Evolutionary conservation across 2,888 invertebrate species (phyloP).

Genomic region (Anarsia innoxiella): DNA sequence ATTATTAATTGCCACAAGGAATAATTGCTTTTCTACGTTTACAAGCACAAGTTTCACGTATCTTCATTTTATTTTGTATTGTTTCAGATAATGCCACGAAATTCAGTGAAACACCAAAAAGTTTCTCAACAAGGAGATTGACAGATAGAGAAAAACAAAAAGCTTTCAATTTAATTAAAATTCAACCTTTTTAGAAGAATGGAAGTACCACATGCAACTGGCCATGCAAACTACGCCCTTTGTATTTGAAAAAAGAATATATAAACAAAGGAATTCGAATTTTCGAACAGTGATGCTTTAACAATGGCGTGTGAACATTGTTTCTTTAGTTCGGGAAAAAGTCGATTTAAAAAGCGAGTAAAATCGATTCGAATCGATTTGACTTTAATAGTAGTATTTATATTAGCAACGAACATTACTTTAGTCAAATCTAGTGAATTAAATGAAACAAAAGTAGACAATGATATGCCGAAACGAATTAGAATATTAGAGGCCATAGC

Average conservation of each 20-base stretch:
- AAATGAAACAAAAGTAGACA: conserved; percentile 3
- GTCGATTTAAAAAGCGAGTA: conserved; percentile 16
- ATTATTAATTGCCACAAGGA: too few relatives aligned
- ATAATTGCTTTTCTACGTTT: too few relatives aligned
- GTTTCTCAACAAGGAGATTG: not conserved
- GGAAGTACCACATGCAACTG: conserved; percentile 27
- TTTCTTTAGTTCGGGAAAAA: not conserved
- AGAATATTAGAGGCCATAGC: conserved; percentile 49
- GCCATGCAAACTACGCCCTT: conserved; percentile 16
- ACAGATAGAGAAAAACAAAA: conserved; percentile 7
- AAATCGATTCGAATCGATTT: conserved; percentile 24
- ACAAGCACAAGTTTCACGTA: not conserved
- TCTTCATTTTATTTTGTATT: conserved; percentile 26
- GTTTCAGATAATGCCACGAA: conserved; percentile 35
- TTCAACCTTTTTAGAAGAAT: conserved; percentile 35
- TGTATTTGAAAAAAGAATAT: conserved; percentile 26
- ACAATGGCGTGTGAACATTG: conserved; percentile 4
- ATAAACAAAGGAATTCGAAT: conserved; percentile 22
- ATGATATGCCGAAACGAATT: conserved; percentile 42
- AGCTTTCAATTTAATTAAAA: conserved; percentile 30
- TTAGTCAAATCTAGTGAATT: conserved; percentile 31
- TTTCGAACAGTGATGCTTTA: conserved; percentile 35
- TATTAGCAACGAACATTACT: conserved; percentile 37
- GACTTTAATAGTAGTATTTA: conserved; percentile 34
- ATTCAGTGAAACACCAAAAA: not conserved